These are phyloP conservation scores for Prunella himalayana DNA, from an alignment of 2,113 vertebrate genomes.

Conservation along the genomic window DNA sequence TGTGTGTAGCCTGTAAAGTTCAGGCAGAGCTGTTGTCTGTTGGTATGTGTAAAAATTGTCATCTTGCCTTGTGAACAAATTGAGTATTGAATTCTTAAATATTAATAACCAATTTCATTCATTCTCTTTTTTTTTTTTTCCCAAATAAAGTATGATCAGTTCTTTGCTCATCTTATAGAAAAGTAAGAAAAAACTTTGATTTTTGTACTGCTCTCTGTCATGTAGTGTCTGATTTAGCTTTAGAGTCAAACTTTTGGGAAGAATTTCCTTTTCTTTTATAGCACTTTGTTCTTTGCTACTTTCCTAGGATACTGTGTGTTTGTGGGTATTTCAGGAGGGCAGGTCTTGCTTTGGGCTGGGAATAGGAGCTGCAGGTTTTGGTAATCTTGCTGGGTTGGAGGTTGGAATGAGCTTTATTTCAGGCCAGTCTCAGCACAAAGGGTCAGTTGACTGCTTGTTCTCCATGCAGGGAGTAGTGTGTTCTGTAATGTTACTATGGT, in stretches of 20 bases:
- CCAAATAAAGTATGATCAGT: neutral
- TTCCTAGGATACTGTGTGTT: neutral
- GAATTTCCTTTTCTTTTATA: neutral
- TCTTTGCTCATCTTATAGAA: neutral
- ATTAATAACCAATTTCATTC: neutral
- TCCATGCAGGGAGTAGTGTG: neutral
- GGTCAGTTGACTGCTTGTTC: slow-evolving; percentile 42
- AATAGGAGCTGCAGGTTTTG: neutral
- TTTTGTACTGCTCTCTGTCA: neutral
- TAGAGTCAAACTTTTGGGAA: neutral
- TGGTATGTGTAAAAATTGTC: neutral
- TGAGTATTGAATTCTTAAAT: neutral
- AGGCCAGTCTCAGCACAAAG: neutral
- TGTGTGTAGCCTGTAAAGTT: neutral
- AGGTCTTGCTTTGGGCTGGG: neutral
- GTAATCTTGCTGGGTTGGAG: neutral
- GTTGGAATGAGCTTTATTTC: neutral
- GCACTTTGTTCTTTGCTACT: neutral
- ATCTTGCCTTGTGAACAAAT: neutral
- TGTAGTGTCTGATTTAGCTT: neutral
- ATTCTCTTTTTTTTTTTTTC: neutral
- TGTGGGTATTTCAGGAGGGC: neutral
- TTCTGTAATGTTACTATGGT: slow-evolving; percentile 43
- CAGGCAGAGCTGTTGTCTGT: neutral
- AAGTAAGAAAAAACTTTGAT: neutral